These are phyloP conservation scores for Neomorphus geoffroyi DNA, from an alignment of 2,797 vertebrate genomes.

Conservation along the genomic window DNA sequence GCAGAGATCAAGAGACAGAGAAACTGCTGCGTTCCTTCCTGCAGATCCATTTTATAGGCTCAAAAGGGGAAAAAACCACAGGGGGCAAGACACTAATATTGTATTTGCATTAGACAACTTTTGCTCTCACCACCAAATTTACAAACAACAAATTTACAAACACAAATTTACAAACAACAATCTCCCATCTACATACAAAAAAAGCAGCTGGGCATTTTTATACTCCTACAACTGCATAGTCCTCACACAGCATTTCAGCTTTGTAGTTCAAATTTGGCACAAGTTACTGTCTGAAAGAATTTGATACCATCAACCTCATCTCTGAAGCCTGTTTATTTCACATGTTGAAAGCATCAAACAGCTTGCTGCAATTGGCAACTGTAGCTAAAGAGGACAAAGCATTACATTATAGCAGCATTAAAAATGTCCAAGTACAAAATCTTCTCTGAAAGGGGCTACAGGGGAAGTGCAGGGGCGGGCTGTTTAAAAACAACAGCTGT, in stretches of 20 bases:
- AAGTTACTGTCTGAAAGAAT: neutral
- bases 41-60: neutral
- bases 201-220: neutral
- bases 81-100: neutral
- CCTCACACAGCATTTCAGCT: neutral
- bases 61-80: neutral
- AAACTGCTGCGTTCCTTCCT: neutral
- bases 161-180: too few relatives aligned
- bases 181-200: neutral
- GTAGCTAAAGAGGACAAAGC: neutral
- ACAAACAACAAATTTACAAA: neutral
- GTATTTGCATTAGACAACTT: neutral
- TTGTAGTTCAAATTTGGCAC: neutral
- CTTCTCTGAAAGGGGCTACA: neutral
- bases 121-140: neutral
- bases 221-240: neutral
- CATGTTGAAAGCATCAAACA: neutral
- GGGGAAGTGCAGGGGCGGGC: neutral
- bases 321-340: neutral
- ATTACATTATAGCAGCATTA: neutral
- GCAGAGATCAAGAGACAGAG: neutral
- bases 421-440: conserved; percentile 49
- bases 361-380: conserved; percentile 9
- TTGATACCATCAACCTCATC: neutral
- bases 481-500: conserved; percentile 48